Conservation (phyloP, 2,888 invertebrate genomes). For the Apotomis betuletana region DNA sequence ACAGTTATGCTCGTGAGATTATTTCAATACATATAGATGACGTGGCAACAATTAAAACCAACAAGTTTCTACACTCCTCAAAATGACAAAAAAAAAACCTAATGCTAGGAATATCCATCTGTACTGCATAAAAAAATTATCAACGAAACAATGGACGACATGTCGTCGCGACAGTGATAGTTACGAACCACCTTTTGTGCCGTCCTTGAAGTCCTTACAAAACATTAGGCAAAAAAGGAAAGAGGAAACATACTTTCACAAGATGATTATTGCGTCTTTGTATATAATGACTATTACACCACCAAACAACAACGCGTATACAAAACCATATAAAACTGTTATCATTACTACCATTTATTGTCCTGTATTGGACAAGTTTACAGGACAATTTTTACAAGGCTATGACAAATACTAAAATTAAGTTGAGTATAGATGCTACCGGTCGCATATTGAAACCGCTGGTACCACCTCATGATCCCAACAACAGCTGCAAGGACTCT, state of each 20-base stretch:
- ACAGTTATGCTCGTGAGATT: not conserved
- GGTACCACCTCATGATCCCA: not conserved
- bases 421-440: conserved; percentile 8
- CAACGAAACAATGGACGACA: not conserved
- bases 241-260: not conserved
- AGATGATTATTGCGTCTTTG: too few species aligned
- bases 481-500: not conserved
- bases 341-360: not conserved
- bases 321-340: not conserved
- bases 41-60: conserved; percentile 6
- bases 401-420: not conserved
- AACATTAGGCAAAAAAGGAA: not conserved
- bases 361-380: conserved; percentile 5
- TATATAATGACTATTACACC: too few species aligned
- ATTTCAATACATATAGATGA: not conserved
- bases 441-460: not conserved
- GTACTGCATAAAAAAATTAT: not conserved
- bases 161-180: not conserved
- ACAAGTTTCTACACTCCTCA: not conserved
- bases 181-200: too few species aligned
- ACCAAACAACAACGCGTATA: too few species aligned
- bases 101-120: not conserved
- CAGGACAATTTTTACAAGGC: conserved; percentile 2
- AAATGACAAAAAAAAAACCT: not conserved
- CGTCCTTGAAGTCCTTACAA: not conserved